Evolutionary conservation across 2,113 vertebrate species (phyloP).

Genomic region (Rissa tridactyla): DNA sequence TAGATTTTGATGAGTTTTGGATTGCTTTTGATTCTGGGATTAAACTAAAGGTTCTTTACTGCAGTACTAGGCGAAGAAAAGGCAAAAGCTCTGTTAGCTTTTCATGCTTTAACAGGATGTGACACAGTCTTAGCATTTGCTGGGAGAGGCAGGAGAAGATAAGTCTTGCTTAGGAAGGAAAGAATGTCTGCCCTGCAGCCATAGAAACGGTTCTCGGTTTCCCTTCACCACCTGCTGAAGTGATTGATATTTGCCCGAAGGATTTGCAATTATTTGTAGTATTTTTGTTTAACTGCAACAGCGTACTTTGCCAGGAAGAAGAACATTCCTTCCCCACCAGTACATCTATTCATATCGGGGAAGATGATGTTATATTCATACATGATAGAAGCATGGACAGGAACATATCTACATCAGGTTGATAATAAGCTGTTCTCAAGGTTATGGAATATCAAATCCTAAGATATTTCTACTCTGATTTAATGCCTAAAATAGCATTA

Average conservation of each 20-base stretch:
- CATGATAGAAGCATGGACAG: background rate
- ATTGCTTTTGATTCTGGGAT: slow-evolving; percentile 8
- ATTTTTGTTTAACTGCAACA: background rate
- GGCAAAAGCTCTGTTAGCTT: background rate
- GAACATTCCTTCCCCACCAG: background rate
- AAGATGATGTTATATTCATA: background rate
- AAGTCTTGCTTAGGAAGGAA: slow-evolving; percentile 15
- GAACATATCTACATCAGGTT: background rate
- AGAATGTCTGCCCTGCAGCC: slow-evolving; percentile 59
- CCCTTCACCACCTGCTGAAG: slow-evolving; percentile 50
- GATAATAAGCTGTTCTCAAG: background rate
- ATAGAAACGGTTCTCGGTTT: background rate
- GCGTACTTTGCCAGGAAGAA: background rate
- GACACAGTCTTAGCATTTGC: slow-evolving; percentile 25
- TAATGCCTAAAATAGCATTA: slow-evolving; percentile 6
- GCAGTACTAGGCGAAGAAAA: background rate
- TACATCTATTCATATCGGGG: background rate
- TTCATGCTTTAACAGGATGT: slow-evolving; percentile 44
- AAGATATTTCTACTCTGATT: background rate
- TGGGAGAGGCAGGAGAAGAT: slow-evolving; percentile 26
- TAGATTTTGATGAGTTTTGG: background rate
- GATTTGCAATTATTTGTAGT: background rate
- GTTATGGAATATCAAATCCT: background rate
- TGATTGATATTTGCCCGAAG: slow-evolving; percentile 54
- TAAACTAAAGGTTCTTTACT: background rate